A percentile compares a stretch with the other conserved stretches of the same genome.
Conservation (phyloP, 2,113 vertebrate species). For the Sinocyclocheilus grahami region DNA sequence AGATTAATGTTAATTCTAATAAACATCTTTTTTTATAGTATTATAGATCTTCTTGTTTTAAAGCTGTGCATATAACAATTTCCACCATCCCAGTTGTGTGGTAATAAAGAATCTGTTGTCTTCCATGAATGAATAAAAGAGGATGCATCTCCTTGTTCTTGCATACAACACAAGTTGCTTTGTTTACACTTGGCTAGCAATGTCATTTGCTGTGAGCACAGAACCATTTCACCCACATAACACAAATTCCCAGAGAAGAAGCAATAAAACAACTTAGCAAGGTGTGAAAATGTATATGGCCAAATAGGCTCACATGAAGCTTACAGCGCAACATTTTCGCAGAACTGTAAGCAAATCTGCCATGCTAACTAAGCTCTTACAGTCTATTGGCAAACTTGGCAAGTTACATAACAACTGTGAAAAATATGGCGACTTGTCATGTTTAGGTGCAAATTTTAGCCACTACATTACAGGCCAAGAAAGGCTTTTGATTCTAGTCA, state of each 20-base stretch:
- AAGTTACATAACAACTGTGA: neutral
- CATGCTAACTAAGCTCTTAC: neutral
- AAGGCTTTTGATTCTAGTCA: no score
- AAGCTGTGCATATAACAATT: neutral
- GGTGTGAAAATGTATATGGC: constrained; percentile 21
- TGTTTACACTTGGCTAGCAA: constrained; percentile 20
- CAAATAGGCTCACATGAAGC: constrained; percentile 20
- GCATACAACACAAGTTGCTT: neutral
- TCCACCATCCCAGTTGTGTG: neutral
- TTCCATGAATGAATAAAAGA: constrained; percentile 3
- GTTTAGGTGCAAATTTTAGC: neutral
- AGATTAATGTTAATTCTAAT: neutral
- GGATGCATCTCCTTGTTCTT: neutral
- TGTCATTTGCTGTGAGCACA: neutral
- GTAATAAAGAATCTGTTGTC: neutral
- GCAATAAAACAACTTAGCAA: constrained; percentile 12
- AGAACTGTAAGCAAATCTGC: neutral
- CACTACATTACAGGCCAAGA: neutral
- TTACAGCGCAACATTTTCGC: neutral
- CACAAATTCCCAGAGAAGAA: constrained; percentile 4
- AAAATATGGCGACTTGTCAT: constrained; percentile 16
- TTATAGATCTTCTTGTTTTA: neutral
- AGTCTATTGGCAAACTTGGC: neutral
- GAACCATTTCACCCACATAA: constrained; percentile 21
- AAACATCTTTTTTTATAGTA: neutral